Evolutionary conservation across 2,888 invertebrate species (phyloP).

Genomic region (Teleogryllus oceanicus): DNA sequence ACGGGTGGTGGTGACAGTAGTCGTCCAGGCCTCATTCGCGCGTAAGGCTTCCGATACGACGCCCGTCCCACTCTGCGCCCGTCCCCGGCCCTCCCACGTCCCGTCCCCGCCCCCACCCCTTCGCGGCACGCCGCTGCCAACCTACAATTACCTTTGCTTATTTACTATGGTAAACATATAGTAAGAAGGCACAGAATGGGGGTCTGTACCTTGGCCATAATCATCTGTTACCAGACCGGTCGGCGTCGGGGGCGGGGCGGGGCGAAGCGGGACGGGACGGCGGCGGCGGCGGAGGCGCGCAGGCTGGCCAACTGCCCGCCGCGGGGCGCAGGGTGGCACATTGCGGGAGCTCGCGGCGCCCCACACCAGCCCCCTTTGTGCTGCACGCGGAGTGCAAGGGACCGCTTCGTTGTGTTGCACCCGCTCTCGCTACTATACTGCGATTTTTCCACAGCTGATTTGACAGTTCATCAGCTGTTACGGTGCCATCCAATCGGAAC

Average conservation of each 20-base stretch:
- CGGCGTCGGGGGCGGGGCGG: background rate
- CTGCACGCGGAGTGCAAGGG: too few species aligned
- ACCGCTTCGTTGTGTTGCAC: too few species aligned
- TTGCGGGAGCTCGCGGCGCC: background rate
- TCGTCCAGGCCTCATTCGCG: too few species aligned
- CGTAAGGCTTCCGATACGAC: too few species aligned
- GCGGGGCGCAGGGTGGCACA: background rate
- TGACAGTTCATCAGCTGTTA: too few species aligned
- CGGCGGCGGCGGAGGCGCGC: background rate
- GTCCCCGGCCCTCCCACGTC: too few species aligned
- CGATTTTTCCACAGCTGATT: too few species aligned
- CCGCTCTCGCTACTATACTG: too few species aligned
- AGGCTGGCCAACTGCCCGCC: background rate
- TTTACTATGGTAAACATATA: slow-evolving; percentile 33
- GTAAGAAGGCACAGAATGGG: slow-evolving; percentile 19
- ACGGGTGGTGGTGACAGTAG: too few species aligned
- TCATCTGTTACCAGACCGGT: slow-evolving; percentile 18
- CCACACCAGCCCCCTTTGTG: too few species aligned
- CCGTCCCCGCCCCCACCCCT: background rate
- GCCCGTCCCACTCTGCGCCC: too few species aligned
- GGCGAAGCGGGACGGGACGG: background rate
- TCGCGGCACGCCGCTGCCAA: background rate
- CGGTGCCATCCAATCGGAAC: too few species aligned
- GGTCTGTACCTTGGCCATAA: background rate
- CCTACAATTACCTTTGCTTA: slow-evolving; percentile 25